Base-by-base conservation (phyloP, 1,140 invertebrate species). In the Drosophila pachea region DNA sequence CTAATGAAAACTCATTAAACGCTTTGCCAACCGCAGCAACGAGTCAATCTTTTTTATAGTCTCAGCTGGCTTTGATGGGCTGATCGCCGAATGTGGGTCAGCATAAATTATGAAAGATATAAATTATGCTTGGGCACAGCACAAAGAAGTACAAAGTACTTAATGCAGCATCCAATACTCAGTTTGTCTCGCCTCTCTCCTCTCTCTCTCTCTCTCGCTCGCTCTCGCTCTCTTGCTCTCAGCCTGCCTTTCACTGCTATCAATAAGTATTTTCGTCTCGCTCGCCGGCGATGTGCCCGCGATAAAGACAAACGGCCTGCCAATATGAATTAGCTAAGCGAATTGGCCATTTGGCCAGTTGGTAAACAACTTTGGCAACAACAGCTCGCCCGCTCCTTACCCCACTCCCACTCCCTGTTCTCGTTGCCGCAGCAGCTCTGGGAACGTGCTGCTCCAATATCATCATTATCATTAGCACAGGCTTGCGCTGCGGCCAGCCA, bases 251-350 rank as follows among this genome's bases (percentile, higher is more conserved):
- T 84, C 79, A 84, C 79, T 84, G 74, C 82, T 84, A 84, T 84
- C 79, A 86, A 84, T 84, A 84, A 86, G 86, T 72, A 62, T 84
- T 74, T 68, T 62, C 61, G 75, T 69, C 73, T 78, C 43, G 60
- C 50, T 56, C 67, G 47, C 38, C 38, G 66, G 78, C 76, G 67
- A 69, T 69, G 67, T 66, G 76, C 73, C 64, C 68, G 79, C 76
- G 79, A 83, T 83, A 83, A 84, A 83, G 79, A 83, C 79, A 83
- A 83, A 83, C 79, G 73, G 79, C 66, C 79, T 83, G 79, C 79
- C 79, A 83, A 83, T 83, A 83, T 83, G 79, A 83, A 83, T 83
- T 83, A 83, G 79, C 79, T 84, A 83, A 83, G 79, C 79, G 79
- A 84, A 79, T 83, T 83, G 79, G 81, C 79, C 76, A 83, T 83